Base-by-base conservation (phyloP, 2,888 invertebrate species). In the Norana najaformis region DNA sequence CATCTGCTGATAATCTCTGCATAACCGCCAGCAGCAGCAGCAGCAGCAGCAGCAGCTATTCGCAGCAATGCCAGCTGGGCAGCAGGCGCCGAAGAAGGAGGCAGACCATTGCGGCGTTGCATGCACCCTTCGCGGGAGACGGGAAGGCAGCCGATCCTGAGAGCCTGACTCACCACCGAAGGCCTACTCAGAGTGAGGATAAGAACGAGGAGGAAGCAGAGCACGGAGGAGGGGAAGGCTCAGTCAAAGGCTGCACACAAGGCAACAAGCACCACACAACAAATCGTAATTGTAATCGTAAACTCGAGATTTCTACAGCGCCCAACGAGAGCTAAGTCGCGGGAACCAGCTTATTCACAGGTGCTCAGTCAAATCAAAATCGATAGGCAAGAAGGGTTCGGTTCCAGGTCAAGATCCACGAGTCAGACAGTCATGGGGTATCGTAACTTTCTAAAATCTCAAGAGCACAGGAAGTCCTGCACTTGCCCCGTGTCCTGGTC, bases 21-120 rank as follows among this genome's bases (percentile, higher is more conserved):
- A 69, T 69, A 69, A 47, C 47, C 47, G 20, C 47, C n/a, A n/a
- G n/a, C n/a, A n/a, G n/a, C n/a, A n/a, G n/a, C n/a, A 5, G 47
- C 13, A 5, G 20, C 23, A n/a, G 30, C 69, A n/a, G 69, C n/a
- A n/a, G 69, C n/a, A 69, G 69, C 69, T 69, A 69, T 69, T 69
- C 69, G 69, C 30, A 30, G 30, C 16, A 69, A 13, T 13, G 69
- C 69, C 69, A 69, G 69, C 69, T 69, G 69, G 69, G 30, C n/a
- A 47, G 23, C 47, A 47, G 47, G 30, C 69, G 3, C 69, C 69
- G 69, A 69, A 69, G 69, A 69, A 69, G 69, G 69, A 69, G 69
- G 69, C n/a, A 69, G 69, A n/a, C 69, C 69, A n/a, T 69, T 69
- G 69, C 69, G 69, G 69, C 69, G 69, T 69, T 69, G 69, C 69